Percentiles rank a stretch among this genome's conserved stretches.
Conservation (phyloP, 2,113 vertebrate species). For the Microcebus ravelobensis region DNA sequence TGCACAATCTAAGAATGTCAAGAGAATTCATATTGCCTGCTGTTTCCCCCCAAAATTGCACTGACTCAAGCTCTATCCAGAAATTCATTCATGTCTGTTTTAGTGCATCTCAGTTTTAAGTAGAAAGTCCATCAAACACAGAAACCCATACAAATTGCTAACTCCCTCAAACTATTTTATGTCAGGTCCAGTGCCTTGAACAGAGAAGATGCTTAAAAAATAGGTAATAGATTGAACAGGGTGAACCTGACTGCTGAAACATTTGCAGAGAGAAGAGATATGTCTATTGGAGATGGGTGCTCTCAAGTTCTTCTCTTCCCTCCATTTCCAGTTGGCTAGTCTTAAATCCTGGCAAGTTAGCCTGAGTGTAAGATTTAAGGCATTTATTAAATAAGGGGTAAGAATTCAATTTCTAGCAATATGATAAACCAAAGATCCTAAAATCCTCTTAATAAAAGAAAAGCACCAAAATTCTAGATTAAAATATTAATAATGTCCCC, state of each 20-base stretch:
- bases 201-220: neutral
- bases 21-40: neutral
- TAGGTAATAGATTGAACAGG: neutral
- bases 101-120: neutral
- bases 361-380: neutral
- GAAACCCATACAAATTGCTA: neutral
- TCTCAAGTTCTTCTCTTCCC: neutral
- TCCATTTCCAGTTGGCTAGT: neutral
- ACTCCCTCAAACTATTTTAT: neutral
- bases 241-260: neutral
- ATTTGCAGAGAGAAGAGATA: neutral
- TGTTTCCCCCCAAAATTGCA: neutral
- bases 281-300: neutral
- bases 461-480: neutral
- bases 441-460: neutral
- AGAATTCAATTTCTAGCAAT: neutral
- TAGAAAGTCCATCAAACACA: neutral
- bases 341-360: neutral
- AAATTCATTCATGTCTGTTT: neutral
- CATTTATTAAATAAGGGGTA: constrained; percentile 1
- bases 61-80: neutral
- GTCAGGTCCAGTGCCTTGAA: neutral
- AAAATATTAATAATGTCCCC: neutral
- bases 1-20: neutral
- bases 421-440: neutral